Evolutionary conservation across 1,140 invertebrate genomes (phyloP).

Genomic region (Mylabris phalerata): DNA sequence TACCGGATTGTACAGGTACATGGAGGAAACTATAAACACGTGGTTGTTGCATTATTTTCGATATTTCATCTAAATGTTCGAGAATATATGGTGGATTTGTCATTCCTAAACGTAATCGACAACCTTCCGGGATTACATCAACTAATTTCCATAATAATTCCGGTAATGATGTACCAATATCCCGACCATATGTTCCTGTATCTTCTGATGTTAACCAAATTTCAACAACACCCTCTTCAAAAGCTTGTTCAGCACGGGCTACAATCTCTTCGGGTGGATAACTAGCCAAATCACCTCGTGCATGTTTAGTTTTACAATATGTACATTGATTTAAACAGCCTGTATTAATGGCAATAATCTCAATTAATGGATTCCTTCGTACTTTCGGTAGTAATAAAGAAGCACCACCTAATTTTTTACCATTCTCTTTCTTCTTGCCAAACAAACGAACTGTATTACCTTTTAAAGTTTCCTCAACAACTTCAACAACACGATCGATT

Average conservation of each 20-base stretch:
- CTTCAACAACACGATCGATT: constrained; percentile 96
- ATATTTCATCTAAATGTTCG: constrained; percentile 88
- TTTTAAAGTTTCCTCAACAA: constrained; percentile 96
- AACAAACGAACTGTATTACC: constrained; percentile 79
- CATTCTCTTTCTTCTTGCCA: constrained; percentile 71
- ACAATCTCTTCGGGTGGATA: constrained; percentile 84
- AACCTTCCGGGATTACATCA: constrained; percentile 83
- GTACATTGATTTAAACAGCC: constrained; percentile 98
- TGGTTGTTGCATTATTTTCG: constrained; percentile 80
- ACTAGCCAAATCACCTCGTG: constrained; percentile 89
- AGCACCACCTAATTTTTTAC: constrained; percentile 81
- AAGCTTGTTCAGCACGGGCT: constrained; percentile 73
- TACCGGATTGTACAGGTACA: constrained; percentile 94
- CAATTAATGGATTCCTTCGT: constrained; percentile 89
- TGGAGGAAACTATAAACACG: constrained; percentile 94
- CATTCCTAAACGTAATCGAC: constrained; percentile 87
- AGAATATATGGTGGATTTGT: constrained; percentile 98
- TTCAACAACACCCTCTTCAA: constrained; percentile 88
- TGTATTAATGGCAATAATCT: constrained; percentile 97
- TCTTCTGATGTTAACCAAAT: constrained; percentile 99
- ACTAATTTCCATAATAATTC: constrained; percentile 82
- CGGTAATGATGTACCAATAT: constrained; percentile 85
- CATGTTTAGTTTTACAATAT: constrained; percentile 98
- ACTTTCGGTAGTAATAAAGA: constrained; percentile 87
- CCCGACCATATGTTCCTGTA: constrained; percentile 92